Evolutionary conservation across 2,888 invertebrate species (phyloP).

Genomic region (Ephialtes manifestator): DNA sequence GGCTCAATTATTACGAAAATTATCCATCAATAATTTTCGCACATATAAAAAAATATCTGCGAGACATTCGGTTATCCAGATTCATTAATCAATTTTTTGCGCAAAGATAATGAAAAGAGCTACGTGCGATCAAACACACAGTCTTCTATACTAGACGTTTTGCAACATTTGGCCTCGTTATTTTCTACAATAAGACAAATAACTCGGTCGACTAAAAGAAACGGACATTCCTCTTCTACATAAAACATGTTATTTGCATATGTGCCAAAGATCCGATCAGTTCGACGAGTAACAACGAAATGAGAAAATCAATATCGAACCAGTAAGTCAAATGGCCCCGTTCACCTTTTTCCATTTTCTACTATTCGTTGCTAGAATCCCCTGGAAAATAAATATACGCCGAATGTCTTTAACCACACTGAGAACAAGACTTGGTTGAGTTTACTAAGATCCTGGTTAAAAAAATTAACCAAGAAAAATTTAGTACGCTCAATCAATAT

Average conservation of each 20-base stretch:
- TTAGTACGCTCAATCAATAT: too few relatives aligned
- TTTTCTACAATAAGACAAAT: neutral
- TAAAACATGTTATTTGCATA: neutral
- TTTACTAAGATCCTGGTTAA: too few relatives aligned
- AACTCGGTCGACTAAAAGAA: neutral
- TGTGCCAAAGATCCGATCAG: constrained; percentile 1
- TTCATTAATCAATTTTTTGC: too few relatives aligned
- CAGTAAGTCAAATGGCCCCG: neutral
- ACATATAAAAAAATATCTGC: too few relatives aligned
- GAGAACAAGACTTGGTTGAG: too few relatives aligned
- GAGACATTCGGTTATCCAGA: too few relatives aligned
- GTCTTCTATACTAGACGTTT: neutral
- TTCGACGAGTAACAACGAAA: neutral
- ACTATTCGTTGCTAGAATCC: neutral
- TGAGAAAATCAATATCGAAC: neutral
- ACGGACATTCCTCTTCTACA: neutral
- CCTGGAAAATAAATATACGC: neutral
- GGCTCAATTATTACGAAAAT: too few relatives aligned
- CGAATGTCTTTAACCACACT: too few relatives aligned
- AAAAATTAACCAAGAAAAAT: too few relatives aligned
- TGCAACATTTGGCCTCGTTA: neutral
- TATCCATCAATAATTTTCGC: too few relatives aligned
- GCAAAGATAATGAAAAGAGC: too few relatives aligned
- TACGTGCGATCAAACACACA: too few relatives aligned
- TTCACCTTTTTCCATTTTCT: neutral